A percentile compares a stretch with the other conserved stretches of the same genome.
These are phyloP conservation scores for Thymelicus lineola DNA, from an alignment of 2,888 invertebrate genomes.

Conservation along the genomic window DNA sequence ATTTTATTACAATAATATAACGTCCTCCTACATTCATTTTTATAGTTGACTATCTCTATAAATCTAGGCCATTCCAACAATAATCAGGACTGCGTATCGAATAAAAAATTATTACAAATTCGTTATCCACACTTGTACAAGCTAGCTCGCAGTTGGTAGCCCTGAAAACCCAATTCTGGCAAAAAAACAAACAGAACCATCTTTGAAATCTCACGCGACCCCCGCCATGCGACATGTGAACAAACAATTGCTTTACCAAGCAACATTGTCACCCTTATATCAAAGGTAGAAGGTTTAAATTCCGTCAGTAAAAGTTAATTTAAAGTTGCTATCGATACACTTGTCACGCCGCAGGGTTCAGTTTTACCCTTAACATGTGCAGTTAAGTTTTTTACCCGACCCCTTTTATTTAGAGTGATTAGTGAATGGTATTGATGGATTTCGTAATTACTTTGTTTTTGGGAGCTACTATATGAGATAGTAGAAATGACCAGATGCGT, in stretches of 20 bases:
- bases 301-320: slow-evolving; percentile 40
- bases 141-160: slow-evolving; percentile 30
- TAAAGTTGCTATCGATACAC: slow-evolving; percentile 63
- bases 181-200: slow-evolving; percentile 53
- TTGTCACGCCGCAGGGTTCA: slow-evolving; percentile 67
- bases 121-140: slow-evolving; percentile 35
- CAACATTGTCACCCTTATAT: slow-evolving; percentile 11
- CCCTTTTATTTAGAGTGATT: slow-evolving; percentile 66
- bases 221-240: slow-evolving; percentile 75
- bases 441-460: slow-evolving; percentile 38
- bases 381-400: slow-evolving; percentile 59
- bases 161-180: slow-evolving; percentile 46
- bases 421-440: slow-evolving; percentile 60
- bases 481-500: no score
- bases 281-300: slow-evolving; percentile 46
- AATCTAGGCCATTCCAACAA: neutral
- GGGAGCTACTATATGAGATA: no score
- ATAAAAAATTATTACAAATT: slow-evolving; percentile 15
- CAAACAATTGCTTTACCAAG: slow-evolving; percentile 60
- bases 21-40: no score
- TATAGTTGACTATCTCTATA: no score
- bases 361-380: slow-evolving; percentile 75
- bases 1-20: no score
- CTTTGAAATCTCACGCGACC: slow-evolving; percentile 64
- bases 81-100: neutral